Conservation (phyloP, 1,140 invertebrate genomes). For the Homarus americanus region DNA sequence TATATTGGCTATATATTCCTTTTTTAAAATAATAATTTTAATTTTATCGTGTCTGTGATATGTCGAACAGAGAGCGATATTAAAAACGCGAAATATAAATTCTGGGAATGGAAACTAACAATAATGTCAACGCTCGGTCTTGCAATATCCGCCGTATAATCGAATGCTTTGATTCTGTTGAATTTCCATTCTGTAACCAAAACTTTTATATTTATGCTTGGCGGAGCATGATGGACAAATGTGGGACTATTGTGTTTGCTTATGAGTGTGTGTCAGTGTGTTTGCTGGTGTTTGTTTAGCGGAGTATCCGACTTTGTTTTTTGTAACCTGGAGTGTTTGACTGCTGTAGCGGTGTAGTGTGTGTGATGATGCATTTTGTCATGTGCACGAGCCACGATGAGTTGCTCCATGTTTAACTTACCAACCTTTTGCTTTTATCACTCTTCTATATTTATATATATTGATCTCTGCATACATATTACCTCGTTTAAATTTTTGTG, state of each 20-base stretch:
- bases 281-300: not conserved
- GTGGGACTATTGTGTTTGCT: not conserved
- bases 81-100: not conserved
- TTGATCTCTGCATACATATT: too few relatives aligned
- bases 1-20: too few relatives aligned
- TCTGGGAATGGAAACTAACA: slow-evolving; percentile 1
- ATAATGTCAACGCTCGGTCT: not conserved
- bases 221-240: not conserved
- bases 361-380: too few relatives aligned
- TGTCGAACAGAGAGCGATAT: not conserved
- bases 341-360: too few relatives aligned
- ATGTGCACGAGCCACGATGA: too few relatives aligned
- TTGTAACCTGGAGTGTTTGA: too few relatives aligned
- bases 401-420: too few relatives aligned
- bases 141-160: not conserved
- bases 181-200: not conserved
- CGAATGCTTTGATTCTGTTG: slow-evolving; percentile 17
- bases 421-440: too few relatives aligned
- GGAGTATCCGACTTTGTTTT: not conserved
- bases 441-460: too few relatives aligned
- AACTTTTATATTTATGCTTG: slow-evolving; percentile 6
- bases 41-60: not conserved
- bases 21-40: not conserved
- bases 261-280: not conserved
- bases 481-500: too few relatives aligned